These are phyloP conservation scores for Syndactyla subalaris DNA, from an alignment of 2,797 vertebrate genomes.

Conservation along the genomic window DNA sequence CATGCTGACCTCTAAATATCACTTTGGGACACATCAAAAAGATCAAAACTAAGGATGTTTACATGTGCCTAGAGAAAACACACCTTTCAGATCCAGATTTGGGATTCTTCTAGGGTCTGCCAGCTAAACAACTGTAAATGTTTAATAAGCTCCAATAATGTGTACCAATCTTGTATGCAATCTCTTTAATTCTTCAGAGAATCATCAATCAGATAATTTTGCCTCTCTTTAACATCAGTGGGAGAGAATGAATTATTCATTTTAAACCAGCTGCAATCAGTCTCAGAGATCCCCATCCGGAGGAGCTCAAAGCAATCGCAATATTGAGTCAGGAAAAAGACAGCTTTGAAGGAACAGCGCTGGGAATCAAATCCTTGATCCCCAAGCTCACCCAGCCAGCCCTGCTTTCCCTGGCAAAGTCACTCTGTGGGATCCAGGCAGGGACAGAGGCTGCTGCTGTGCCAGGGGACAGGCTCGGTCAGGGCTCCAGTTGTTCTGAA, in stretches of 20 bases:
- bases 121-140: conserved; percentile 27
- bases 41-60: background rate
- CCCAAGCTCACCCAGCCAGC: background rate
- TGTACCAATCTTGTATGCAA: background rate
- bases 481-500: background rate
- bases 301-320: background rate
- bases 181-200: conserved; percentile 37
- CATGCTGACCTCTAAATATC: background rate
- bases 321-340: background rate
- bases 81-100: background rate
- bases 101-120: background rate
- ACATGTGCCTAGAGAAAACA: background rate
- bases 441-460: background rate
- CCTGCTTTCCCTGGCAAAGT: background rate
- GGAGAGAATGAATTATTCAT: conserved; percentile 54
- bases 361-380: background rate
- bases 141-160: conserved; percentile 18
- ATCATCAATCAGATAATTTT: conserved; percentile 8
- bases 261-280: conserved; percentile 16
- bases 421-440: fast-evolving
- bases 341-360: background rate
- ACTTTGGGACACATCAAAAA: background rate
- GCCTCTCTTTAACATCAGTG: conserved; percentile 16
- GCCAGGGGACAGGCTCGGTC: background rate
- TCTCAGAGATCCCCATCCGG: background rate